phyloP scores from a whole-genome alignment of 2,888 invertebrate species.

The Pollenia labialis region DNA sequence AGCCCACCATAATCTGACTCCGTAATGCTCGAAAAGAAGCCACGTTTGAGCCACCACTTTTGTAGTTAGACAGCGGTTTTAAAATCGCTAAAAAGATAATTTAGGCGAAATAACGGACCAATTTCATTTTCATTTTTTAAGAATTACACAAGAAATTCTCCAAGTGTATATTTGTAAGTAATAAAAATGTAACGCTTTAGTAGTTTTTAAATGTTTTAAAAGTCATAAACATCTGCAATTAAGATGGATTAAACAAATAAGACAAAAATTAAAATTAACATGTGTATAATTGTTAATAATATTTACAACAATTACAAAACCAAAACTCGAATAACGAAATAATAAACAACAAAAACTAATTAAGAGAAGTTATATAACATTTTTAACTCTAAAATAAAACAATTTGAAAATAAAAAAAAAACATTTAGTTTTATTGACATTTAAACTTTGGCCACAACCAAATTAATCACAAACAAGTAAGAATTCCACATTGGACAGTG shows the following conservation, averaged over 20 bases:
- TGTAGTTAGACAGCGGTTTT: too few relatives aligned
- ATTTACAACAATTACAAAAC: background rate
- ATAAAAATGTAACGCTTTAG: slow-evolving; percentile 22
- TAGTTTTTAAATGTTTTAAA: slow-evolving; percentile 16
- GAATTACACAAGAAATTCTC: background rate
- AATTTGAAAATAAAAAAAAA: background rate
- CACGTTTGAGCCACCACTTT: too few relatives aligned
- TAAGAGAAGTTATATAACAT: slow-evolving; percentile 25
- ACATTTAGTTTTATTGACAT: slow-evolving; percentile 34
- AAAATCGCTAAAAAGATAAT: background rate
- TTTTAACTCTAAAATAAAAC: background rate
- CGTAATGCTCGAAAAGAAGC: too few relatives aligned
- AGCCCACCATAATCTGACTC: too few relatives aligned
- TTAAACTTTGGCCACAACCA: slow-evolving; percentile 25
- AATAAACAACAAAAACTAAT: slow-evolving; percentile 3
- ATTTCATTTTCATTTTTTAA: too few relatives aligned
- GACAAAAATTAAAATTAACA: slow-evolving; percentile 27
- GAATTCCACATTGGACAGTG: too few relatives aligned
- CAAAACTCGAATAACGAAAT: background rate
- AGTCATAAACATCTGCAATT: slow-evolving; percentile 24
- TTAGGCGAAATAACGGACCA: too few relatives aligned
- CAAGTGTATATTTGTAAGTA: slow-evolving; percentile 4
- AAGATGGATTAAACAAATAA: background rate
- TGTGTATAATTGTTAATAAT: slow-evolving; percentile 29
- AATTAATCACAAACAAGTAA: background rate